Evolutionary conservation across 2,888 invertebrate species (phyloP), one percentile per base, ranked within the genome.

Genomic region (Mechanitis mazaeus): DNA sequence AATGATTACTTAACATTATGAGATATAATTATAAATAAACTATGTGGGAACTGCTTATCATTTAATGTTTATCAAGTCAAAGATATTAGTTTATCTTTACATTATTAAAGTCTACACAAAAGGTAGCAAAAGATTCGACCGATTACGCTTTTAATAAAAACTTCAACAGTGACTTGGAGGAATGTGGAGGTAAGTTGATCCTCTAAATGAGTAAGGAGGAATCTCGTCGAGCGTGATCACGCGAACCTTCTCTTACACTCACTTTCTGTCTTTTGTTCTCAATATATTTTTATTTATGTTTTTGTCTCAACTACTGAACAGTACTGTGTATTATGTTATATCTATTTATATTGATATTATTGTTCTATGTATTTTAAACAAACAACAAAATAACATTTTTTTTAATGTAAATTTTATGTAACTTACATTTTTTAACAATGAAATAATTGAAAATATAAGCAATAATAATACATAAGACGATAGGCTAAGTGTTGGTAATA

Each of bases 111-210:
- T 71, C 42, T 42, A 71, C 70, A 69, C 68, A 68, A 71, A 68
- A 64, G 70, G 64, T 68, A 65, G 69, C 61, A 58, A 54, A 59
- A 59, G 68, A 50, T 31, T 50, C 64, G 68, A 63, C 67, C 64
- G 72, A 73, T 71, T 73, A 59, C 45, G 71, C 71, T 72, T 70
- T 74, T 73, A 79, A 84, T 85, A 84, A 81, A 84, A 77, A 73
- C 71, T 64, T 76, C 75, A 72, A 71, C 74, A 72, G 73, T 76
- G 79, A 73, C 75, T 76, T 69, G 67, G 69, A 75, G 79, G 82
- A 85, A 85, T 84, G 83, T 75, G 72, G 75, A 69, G 72, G 86
- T 85, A 85, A 86, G 78, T 71, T 77, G 86, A 87, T 85, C 81
- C 76, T 73, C 76, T 78, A 79, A 82, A 79, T 81, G 80, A 85